phyloP scores from a whole-genome alignment of 2,888 invertebrate genomes.

The Coelogynopora nodosa region DNA sequence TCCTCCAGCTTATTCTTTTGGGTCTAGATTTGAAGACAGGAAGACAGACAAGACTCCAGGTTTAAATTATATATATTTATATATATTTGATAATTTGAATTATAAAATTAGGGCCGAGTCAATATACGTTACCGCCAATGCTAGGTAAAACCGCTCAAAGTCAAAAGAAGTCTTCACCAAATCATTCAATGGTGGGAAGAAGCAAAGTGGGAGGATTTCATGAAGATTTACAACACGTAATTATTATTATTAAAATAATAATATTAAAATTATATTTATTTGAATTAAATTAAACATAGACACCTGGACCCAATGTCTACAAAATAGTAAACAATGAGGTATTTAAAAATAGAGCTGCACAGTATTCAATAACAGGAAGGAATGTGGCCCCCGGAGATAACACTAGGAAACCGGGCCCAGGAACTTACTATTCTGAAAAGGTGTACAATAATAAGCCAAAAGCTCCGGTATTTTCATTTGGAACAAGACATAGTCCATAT shows the following conservation, averaged over 20 bases:
- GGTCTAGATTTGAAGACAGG: no score
- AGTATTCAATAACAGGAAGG: slow-evolving; percentile 80
- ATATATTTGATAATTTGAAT: no score
- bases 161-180: slow-evolving; percentile 67
- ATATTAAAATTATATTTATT: no score
- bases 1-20: no score
- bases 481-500: no score
- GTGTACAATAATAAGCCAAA: no score
- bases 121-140: slow-evolving; percentile 56
- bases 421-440: slow-evolving; percentile 88
- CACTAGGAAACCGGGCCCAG: slow-evolving; percentile 81
- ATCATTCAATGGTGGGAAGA: slow-evolving; percentile 80
- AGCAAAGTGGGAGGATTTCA: slow-evolving; percentile 66
- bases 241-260: no score
- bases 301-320: slow-evolving; percentile 75
- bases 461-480: no score
- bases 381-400: slow-evolving; percentile 74
- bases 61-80: no score
- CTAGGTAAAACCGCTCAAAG: slow-evolving; percentile 58
- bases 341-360: slow-evolving; percentile 68
- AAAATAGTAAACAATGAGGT: slow-evolving; percentile 68
- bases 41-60: no score
- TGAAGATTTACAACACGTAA: slow-evolving; percentile 56
- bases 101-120: no score
- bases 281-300: no score